phyloP scores from a whole-genome alignment of 64 coral and sea anemone species.

The Dendrophyllia cribrosa region DNA sequence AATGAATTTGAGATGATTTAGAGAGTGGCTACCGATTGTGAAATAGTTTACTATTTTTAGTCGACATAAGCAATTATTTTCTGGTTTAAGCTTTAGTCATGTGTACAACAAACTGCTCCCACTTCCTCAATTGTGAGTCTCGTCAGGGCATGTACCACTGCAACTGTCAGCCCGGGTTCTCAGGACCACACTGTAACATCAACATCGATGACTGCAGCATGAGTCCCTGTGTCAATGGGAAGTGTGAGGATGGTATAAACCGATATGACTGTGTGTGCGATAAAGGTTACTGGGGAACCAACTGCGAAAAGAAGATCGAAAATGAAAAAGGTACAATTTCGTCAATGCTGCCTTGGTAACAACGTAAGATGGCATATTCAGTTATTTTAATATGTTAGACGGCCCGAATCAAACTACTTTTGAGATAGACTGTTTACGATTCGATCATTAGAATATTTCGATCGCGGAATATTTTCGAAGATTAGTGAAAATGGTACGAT shows the following conservation, averaged over 20 bases:
- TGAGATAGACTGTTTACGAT: too few relatives aligned
- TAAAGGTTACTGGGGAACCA: conserved; percentile 60
- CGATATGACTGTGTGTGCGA: conserved; percentile 67
- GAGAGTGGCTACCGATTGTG: too few relatives aligned
- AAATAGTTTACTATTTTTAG: not conserved
- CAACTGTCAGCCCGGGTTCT: conserved; percentile 51
- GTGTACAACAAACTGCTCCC: conserved; percentile 62
- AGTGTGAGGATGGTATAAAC: conserved; percentile 63
- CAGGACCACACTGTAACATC: conserved; percentile 61
- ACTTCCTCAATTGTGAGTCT: conserved; percentile 58
- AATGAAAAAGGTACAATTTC: conserved; percentile 50
- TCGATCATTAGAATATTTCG: too few relatives aligned
- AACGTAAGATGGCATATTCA: too few relatives aligned
- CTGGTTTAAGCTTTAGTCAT: conserved; percentile 5
- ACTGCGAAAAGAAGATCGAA: conserved; percentile 49
- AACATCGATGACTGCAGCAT: conserved; percentile 67
- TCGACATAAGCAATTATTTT: not conserved
- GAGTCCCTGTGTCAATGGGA: conserved; percentile 64
- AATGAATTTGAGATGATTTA: too few relatives aligned
- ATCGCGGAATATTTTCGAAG: too few relatives aligned
- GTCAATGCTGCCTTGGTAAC: too few relatives aligned
- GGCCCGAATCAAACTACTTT: too few relatives aligned
- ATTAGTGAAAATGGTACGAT: too few relatives aligned
- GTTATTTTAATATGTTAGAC: too few relatives aligned
- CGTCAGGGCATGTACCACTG: conserved; percentile 11